Conservation (phyloP, 2,797 vertebrate genomes). For the Tachyglossus aculeatus region DNA sequence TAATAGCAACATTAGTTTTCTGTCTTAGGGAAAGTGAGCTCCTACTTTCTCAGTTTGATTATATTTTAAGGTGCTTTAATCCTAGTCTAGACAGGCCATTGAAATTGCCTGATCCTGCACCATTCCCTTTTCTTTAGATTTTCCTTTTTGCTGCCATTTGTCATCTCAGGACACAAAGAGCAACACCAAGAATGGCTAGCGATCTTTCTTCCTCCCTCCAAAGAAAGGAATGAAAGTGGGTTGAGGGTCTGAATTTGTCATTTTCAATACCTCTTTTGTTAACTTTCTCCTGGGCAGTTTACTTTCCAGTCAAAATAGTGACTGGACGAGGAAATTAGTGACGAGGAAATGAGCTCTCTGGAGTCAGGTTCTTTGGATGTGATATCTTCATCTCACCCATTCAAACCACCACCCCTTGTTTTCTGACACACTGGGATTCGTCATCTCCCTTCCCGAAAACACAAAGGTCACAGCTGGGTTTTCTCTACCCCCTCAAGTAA, state of each 20-base stretch:
- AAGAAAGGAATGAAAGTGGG: not conserved
- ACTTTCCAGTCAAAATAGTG: not conserved
- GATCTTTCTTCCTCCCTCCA: not conserved
- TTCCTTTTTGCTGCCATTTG: accelerated
- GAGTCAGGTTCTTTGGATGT: slow-evolving; percentile 6
- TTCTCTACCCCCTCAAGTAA: not conserved
- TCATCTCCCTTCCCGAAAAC: slow-evolving; percentile 22
- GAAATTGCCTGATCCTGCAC: not conserved
- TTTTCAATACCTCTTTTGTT: too few species aligned
- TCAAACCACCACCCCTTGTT: not conserved
- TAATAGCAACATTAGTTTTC: not conserved
- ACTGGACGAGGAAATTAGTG: not conserved
- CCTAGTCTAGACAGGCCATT: slow-evolving; percentile 30
- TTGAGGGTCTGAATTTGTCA: not conserved
- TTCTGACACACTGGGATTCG: slow-evolving; percentile 12
- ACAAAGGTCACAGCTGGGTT: slow-evolving; percentile 10
- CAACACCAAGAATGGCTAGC: not conserved
- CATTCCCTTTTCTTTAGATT: accelerated
- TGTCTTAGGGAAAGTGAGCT: not conserved
- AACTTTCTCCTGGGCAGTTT: not conserved
- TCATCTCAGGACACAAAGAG: not conserved
- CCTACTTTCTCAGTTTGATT: not conserved
- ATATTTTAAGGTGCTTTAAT: slow-evolving; percentile 52
- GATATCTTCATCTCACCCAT: not conserved
- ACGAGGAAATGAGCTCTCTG: not conserved